A percentile compares a stretch with the other conserved stretches of the same genome.
phyloP scores from a whole-genome alignment of 2,113 vertebrate genomes.

The Malurus alboscapulatus region DNA sequence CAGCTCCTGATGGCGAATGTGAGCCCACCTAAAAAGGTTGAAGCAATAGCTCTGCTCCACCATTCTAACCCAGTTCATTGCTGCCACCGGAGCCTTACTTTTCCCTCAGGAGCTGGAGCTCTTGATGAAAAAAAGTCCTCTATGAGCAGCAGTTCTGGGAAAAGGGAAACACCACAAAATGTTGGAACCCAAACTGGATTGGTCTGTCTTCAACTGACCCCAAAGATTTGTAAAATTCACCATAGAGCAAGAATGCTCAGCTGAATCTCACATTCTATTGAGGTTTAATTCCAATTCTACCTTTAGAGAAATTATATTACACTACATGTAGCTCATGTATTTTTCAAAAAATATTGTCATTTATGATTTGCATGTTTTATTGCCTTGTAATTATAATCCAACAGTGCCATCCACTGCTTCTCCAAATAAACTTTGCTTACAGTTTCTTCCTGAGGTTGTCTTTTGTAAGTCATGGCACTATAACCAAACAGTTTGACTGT shows the following conservation, averaged over 20 bases:
- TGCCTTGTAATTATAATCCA: constrained; percentile 68
- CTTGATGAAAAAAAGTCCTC: background rate
- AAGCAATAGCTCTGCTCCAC: background rate
- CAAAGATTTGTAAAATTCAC: background rate
- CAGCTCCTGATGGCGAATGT: background rate
- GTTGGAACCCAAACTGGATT: background rate
- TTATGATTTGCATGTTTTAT: constrained; percentile 48
- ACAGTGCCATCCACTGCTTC: constrained; percentile 73
- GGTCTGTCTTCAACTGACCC: background rate
- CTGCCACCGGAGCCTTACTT: background rate
- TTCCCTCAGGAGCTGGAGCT: background rate
- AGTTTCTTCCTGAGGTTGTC: background rate
- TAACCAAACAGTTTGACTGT: background rate
- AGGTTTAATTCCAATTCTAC: background rate
- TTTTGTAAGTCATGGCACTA: background rate
- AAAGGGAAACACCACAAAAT: background rate
- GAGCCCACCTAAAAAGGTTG: background rate
- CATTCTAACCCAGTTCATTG: background rate
- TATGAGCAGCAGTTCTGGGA: background rate
- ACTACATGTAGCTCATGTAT: background rate
- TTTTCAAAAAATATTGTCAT: background rate
- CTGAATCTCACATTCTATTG: background rate
- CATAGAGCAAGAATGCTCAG: background rate
- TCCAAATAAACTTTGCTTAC: constrained; percentile 57
- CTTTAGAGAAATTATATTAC: background rate